phyloP scores from a whole-genome alignment of 2,888 invertebrate species.

The Lysandra coridon region DNA sequence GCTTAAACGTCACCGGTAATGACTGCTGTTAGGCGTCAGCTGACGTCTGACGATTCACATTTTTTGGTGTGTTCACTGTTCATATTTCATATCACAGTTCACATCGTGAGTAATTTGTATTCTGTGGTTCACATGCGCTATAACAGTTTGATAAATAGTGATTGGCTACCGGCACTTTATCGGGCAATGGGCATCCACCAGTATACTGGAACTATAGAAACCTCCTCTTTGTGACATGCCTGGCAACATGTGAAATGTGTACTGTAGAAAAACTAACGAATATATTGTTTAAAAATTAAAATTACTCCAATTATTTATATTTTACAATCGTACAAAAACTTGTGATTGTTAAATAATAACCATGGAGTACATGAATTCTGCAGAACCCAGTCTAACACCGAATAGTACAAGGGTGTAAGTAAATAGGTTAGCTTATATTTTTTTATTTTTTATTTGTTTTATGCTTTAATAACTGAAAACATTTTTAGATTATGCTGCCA shows the following conservation, averaged over 20 bases:
- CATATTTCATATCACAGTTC: too few relatives aligned
- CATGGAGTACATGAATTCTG: conserved; percentile 66
- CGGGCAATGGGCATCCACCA: too few relatives aligned
- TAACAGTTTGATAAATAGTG: too few relatives aligned
- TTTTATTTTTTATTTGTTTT: background rate
- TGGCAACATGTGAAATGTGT: background rate
- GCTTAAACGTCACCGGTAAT: too few relatives aligned
- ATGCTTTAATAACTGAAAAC: background rate
- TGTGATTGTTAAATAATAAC: conserved; percentile 40
- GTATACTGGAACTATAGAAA: too few relatives aligned
- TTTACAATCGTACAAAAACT: background rate
- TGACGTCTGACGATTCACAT: too few relatives aligned
- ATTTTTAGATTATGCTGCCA: conserved; percentile 91
- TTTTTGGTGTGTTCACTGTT: too few relatives aligned
- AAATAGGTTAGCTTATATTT: conserved; percentile 32
- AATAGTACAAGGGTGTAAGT: conserved; percentile 69
- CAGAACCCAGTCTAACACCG: conserved; percentile 53
- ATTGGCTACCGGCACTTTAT: too few relatives aligned
- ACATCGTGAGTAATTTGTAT: too few relatives aligned
- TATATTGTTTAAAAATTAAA: background rate
- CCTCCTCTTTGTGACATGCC: background rate
- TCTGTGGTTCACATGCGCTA: too few relatives aligned
- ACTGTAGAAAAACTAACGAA: background rate
- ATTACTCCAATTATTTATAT: background rate
- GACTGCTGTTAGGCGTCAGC: too few relatives aligned